Percentiles rank a stretch among this genome's conserved stretches.
These are phyloP conservation scores for Esox niger DNA, from an alignment of 2,113 vertebrate species.

Conservation along the genomic window DNA sequence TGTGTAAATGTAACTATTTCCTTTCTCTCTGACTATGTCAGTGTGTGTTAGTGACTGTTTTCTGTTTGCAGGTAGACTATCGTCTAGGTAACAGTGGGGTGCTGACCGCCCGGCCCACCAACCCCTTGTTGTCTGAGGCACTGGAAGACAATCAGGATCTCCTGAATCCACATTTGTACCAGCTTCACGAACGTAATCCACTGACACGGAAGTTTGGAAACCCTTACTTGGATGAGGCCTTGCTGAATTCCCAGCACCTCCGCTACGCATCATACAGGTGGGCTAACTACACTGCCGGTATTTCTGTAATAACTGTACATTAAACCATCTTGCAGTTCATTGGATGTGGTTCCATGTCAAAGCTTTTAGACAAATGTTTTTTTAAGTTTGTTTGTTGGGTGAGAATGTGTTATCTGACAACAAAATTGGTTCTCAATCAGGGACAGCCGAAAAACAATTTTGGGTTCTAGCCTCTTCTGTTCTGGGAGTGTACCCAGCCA, in stretches of 20 bases:
- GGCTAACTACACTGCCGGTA: background rate
- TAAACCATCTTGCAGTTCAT: too few relatives aligned
- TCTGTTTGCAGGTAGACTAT: background rate
- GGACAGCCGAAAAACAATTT: background rate
- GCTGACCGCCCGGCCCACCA: constrained; percentile 3
- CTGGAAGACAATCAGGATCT: constrained; percentile 47
- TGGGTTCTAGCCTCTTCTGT: background rate
- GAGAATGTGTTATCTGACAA: too few relatives aligned
- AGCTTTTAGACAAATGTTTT: background rate
- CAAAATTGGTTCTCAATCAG: background rate
- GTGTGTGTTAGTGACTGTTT: background rate
- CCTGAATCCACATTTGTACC: constrained; percentile 4
- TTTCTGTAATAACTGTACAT: too few relatives aligned
- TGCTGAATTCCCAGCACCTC: constrained; percentile 68
- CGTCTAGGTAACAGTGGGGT: too few relatives aligned
- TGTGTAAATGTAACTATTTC: background rate
- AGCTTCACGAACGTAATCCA: constrained; percentile 61
- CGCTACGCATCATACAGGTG: constrained; percentile 62
- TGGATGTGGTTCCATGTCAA: background rate
- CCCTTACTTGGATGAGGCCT: constrained; percentile 59
- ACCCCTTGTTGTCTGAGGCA: constrained; percentile 53
- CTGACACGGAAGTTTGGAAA: constrained; percentile 60
- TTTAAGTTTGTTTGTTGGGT: too few relatives aligned
- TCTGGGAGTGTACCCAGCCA: too few relatives aligned
- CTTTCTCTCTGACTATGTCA: too few relatives aligned